Base-by-base conservation (phyloP, 2,797 vertebrate genomes). In the Rhynchonycteris naso region DNA sequence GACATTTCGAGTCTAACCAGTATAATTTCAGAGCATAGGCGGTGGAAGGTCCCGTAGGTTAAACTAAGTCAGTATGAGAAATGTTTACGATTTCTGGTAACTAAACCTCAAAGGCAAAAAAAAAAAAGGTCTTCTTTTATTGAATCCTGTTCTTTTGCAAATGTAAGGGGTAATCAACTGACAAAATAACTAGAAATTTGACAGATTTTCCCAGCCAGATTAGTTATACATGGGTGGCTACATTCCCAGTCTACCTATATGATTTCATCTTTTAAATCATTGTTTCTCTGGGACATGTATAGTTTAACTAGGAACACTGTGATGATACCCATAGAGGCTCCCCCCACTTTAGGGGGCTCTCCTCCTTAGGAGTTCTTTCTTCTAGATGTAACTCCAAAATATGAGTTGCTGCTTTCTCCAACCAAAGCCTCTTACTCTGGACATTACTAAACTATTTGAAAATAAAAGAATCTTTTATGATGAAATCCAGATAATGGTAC, bases 101-200 rank as follows among this genome's bases (percentile, higher is more conserved):
- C 69, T 88, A 85, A 65, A 30, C 52, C 19, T 69, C 18, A 50
- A 76, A 74, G 76, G 43, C 54, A 63, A 61, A 82, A 72, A 59
- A 28, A 66, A 16, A 14, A 63, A 10, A 76, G 30, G 38, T 22
- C 33, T 4, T 82, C 30, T 90, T 74, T 18, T 88, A 71, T 13
- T 35, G n/a, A 83, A 21, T 75, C 52, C 54, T 69, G 3, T 75
- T 80, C 35, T 93, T 90, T 74, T 89, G 83, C 56, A 93, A 19
- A 89, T 59, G 35, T 2, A 74, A n/a, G 33, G 14, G 61, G 33
- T 72, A 19, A 35, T 72, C 52, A 63, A 10, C 74, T n/a, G 80
- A 79, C 50, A 59, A 16, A 87, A 74, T 82, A 14, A 30, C 69
- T 78, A 5, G 71, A 74, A 47, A 80, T 80, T 56, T 85, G 54